Evolutionary conservation across 2,797 vertebrate species (phyloP), one percentile per base, ranked within the genome.

Genomic region (Tokudaia tokunoshimensis): DNA sequence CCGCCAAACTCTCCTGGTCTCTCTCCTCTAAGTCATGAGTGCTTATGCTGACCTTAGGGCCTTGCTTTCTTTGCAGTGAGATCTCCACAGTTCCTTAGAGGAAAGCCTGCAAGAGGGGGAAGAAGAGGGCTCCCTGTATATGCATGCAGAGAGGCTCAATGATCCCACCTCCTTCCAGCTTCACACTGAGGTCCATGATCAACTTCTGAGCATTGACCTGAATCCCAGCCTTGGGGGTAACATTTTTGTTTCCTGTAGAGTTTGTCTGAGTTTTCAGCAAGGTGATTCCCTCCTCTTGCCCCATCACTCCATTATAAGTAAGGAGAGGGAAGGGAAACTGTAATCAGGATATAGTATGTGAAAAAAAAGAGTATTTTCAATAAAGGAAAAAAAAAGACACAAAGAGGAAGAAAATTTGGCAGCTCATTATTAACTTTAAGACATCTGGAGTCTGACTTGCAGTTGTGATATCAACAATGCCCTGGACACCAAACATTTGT

Each of bases 281-380:
- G 3, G 20, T 1, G 1, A 11, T 3, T 0, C 20, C 57, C 52
- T 15, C 0, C 3, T 11, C 14, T 72, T 37, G 34, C 34, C 24
- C 24, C 15, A 2, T n/a, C 4, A 50, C 44, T 50, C 29, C 34
- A n/a, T 67, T 67, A 65, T 65, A 65, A 65, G 44, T 47, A 50
- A 85, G 1, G 4, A 74, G 50, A 72, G 47, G 4, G 44, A 24
- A 72, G 34, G 4, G 63, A 52, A 67, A n/a, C 63, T 34, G 20
- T 15, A 85, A 24, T 67, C 12, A 12, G 83, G 12, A 85, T 67
- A 63, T 26, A n/a, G 50, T n/a, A 22, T 67, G 44, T n/a, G 31
- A 52, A 19, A 85, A 47, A 85, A 67, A 31, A 67, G 44, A 67
- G 19, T 50, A n/a, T 67, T 84, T 84, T 84, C 41, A 65, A 65